A percentile compares a stretch with the other conserved stretches of the same genome.
Evolutionary conservation across 2,888 invertebrate genomes (phyloP).

Genomic region (Nesidiocoris tenuis): DNA sequence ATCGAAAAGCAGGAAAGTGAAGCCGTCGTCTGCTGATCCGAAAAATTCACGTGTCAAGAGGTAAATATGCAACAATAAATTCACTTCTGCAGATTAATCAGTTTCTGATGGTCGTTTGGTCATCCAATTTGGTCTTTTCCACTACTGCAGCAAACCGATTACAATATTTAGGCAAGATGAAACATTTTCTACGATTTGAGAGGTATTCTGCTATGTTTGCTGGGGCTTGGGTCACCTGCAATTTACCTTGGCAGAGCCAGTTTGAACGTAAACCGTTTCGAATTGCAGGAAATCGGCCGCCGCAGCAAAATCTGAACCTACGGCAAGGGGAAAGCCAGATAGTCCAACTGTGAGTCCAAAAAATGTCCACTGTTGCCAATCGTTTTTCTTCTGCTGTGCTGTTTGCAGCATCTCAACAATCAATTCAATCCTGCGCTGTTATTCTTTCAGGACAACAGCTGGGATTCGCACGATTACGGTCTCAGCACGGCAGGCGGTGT

Average conservation of each 20-base stretch:
- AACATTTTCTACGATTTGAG: no score
- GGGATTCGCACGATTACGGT: constrained; percentile 48
- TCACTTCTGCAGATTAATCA: no score
- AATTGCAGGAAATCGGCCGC: constrained; percentile 5
- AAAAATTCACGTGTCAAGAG: not conserved
- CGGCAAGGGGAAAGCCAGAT: not conserved
- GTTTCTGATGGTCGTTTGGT: no score
- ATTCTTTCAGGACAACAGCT: constrained; percentile 44
- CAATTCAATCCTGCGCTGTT: not conserved
- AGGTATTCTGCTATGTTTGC: no score
- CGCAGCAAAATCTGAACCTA: constrained; percentile 1
- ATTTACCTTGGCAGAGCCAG: no score
- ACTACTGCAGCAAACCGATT: no score
- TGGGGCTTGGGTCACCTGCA: no score
- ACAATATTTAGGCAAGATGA: no score
- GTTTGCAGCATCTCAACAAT: no score
- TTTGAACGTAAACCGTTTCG: not conserved
- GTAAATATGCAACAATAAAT: no score
- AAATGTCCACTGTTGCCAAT: no score
- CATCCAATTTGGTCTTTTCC: no score
- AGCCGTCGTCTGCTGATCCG: constrained; percentile 7
- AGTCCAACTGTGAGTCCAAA: not conserved
- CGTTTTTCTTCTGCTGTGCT: not conserved
- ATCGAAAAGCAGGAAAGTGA: not conserved
- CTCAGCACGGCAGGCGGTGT: constrained; percentile 20